A percentile compares a stretch with the other conserved stretches of the same genome.
These are phyloP conservation scores for Heterohyrax brucei DNA, from an alignment of 2,797 vertebrate species.

Conservation along the genomic window DNA sequence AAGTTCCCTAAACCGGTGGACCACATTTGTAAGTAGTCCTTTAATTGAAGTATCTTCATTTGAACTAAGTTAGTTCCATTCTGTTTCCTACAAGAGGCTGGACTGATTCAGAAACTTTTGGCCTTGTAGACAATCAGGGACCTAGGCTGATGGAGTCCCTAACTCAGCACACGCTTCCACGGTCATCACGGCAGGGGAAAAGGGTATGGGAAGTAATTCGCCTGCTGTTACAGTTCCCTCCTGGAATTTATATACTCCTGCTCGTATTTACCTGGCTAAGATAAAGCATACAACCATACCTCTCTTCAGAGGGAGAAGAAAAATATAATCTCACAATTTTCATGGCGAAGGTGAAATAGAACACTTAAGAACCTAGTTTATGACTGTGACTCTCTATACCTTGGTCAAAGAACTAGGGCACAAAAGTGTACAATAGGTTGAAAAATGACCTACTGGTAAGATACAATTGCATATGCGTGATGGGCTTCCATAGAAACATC, in stretches of 20 bases:
- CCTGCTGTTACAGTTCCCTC: neutral
- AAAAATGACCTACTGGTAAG: no score
- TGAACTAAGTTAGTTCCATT: neutral
- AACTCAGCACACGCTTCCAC: neutral
- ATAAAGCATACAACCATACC: fast-evolving
- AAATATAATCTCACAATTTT: neutral
- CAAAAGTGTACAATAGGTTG: neutral
- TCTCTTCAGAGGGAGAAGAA: neutral
- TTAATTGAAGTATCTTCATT: constrained; percentile 3
- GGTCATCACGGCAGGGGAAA: neutral
- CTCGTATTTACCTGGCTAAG: neutral
- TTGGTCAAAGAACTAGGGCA: neutral
- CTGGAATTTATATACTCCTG: neutral
- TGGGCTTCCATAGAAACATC: neutral
- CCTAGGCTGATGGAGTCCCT: neutral
- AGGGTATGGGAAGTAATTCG: neutral
- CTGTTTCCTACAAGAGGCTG: neutral
- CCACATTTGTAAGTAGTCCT: neutral
- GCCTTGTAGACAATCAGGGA: neutral
- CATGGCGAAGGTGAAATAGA: neutral
- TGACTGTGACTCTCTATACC: neutral
- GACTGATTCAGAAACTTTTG: neutral
- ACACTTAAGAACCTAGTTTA: neutral
- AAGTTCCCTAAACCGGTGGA: neutral
- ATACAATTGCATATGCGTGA: neutral